Conservation (phyloP, 2,888 invertebrate genomes). For the Phyllotreta striolata region DNA sequence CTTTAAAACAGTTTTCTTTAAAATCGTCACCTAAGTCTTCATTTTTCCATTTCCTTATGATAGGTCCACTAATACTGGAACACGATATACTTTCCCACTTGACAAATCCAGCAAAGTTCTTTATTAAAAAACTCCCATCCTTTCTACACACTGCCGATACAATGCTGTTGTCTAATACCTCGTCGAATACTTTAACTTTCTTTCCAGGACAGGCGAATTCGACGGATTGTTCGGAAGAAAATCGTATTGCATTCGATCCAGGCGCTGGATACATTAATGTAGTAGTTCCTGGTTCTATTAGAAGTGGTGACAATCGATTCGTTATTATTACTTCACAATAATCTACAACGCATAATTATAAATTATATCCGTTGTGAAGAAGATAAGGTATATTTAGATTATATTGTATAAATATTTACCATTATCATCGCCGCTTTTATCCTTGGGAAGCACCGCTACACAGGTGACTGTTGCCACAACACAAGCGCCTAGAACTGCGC, state of each 20-base stretch:
- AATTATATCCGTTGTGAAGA: no score
- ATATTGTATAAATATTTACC: no score
- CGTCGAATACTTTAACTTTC: background rate
- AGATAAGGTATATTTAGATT: no score
- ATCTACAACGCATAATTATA: no score
- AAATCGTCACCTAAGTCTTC: background rate
- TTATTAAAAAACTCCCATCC: background rate
- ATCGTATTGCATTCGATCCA: background rate
- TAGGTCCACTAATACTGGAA: background rate
- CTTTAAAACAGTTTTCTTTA: background rate
- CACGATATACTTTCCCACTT: slow-evolving; percentile 6
- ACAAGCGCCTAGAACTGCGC: no score
- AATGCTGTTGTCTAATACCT: background rate
- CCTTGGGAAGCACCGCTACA: no score
- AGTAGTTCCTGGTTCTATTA: background rate
- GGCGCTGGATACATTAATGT: background rate
- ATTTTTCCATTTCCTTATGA: background rate
- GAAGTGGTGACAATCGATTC: background rate
- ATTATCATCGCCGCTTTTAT: no score
- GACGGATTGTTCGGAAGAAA: background rate
- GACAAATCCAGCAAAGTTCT: background rate
- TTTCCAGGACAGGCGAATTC: slow-evolving; percentile 7
- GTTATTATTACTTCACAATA: no score
- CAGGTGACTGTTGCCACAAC: no score
- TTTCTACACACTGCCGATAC: background rate